These are phyloP conservation scores for Varecia variegata DNA, from an alignment of 2,797 vertebrate genomes.

Conservation along the genomic window DNA sequence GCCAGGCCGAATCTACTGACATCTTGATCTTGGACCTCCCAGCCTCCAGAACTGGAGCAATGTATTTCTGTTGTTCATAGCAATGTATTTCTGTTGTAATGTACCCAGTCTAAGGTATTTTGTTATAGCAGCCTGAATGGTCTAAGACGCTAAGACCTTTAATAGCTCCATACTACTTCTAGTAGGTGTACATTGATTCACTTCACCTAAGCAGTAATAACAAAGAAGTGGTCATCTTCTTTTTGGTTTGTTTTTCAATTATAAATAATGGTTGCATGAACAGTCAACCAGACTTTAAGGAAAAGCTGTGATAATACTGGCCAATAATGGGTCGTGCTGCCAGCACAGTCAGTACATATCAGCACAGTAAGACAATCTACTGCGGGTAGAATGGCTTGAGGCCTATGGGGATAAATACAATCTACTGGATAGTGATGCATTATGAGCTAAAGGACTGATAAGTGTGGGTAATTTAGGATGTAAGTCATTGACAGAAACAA, in stretches of 20 bases:
- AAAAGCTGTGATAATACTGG: not conserved
- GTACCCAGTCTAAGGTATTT: not conserved
- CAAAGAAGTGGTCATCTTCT: not conserved
- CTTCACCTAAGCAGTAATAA: not conserved
- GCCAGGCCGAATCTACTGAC: not conserved
- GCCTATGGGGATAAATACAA: too few species aligned
- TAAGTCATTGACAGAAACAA: not conserved
- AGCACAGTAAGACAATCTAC: not conserved
- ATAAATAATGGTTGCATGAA: not conserved
- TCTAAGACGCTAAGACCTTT: not conserved
- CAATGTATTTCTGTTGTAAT: not conserved
- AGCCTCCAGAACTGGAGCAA: not conserved
- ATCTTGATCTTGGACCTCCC: not conserved
- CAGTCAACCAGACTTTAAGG: not conserved
- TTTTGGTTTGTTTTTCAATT: not conserved
- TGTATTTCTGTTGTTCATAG: not conserved
- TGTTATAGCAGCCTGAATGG: not conserved
- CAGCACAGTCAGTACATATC: rapidly evolving
- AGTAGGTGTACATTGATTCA: not conserved
- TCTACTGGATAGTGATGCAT: not conserved
- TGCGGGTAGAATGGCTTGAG: not conserved
- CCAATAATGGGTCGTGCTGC: not conserved
- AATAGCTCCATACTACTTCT: not conserved
- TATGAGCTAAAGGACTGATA: not conserved
- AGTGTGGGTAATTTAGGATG: not conserved